Base-by-base conservation (phyloP, 2,113 vertebrate species). In the Etheostoma cragini region DNA sequence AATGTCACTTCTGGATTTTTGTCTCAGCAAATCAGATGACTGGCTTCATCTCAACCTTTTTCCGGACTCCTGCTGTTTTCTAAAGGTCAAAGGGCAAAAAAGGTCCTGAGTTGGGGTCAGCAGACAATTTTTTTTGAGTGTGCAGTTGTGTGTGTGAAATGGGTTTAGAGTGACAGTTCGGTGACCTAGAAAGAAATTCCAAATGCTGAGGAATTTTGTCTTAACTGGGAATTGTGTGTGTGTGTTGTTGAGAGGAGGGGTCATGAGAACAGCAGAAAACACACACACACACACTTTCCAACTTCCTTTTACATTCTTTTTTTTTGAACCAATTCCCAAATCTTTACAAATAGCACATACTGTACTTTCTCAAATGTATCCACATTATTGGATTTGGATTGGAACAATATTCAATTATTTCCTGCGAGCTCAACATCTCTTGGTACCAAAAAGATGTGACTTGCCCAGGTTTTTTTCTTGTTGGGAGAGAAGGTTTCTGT, bases 261-360 rank as follows among this genome's bases (percentile, higher is more conserved):
- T 93, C 93, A 93, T 95, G 94, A 93, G 94, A 94, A 95, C 88
- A 65, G 78, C 68, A 45, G 22, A 53, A 78, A 66, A 49, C 30
- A 56, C 21, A 66, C 64, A 71, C 52, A 38, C 63, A 35, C 42
- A 67, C 54, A 22, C 54, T 35, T 57, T 4, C 24, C 3, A 22
- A 24, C 35, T 56, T 72, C n/a, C 56, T 38, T 72, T 58, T 30
- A 17, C 8, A 62, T 12, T 17, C 15, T 79, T 11, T 42, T 11
- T 42, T 11, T 10, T 42, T 60, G 53, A 68, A 46, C 60, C 49
- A 22, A 2, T 46, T 70, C 30, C 19, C 45, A 49, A 3, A 6
- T 30, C 10, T 47, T 57, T 8, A 30, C 47, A 70, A 22, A 26
- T 1, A 49, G 56, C n/a, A 30, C 11, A 13, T 6, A 6, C n/a